Base-by-base conservation (phyloP, 2,888 invertebrate genomes). In the Sisyra terminalis region DNA sequence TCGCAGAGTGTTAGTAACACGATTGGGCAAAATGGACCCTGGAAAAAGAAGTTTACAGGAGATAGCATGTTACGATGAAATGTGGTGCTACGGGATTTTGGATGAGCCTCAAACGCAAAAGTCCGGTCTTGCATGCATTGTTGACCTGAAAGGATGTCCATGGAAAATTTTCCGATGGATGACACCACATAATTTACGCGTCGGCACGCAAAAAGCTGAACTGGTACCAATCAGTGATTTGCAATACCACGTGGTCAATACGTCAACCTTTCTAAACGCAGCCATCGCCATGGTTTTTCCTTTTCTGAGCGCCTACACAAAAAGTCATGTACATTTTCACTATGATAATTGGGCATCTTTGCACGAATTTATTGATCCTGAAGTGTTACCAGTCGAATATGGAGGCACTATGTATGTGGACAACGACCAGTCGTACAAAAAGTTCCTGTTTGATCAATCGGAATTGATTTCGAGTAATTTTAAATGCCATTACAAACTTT, bases 301-400 rank as follows among this genome's bases (percentile, higher is more conserved):
- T 2, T 57, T 61, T 47, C 44, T 61, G 34, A 53, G 55, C 2
- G 49, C 51, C 8, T 42, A 50, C 38, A 48, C 58, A 3, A 54
- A 52, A 48, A 47, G 54, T 10, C 48, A 44, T 42, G 55, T 55
- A 36, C 65, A 63, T 50, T 70, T 72, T 50, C 73, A 73, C 50
- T 71, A 67, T 15, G 55, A 57, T 24, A 59, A 71, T 49, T 61
- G 66, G 59, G 56, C 61, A 43, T 65, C 69, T 7, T 55, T 73
- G 2, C 68, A 72, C 47, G 53, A 63, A 43, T 61, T 66, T 51
- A 58, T 73, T 10, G 57, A 61, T 34, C 66, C 66, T 5, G 59
- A 62, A 31, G 58, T 58, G 47, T 54, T 72, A 46, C 71, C 73
- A 8, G 58, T 60, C 49, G 63, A 60, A 48, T 81, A 80, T 51